Base-by-base conservation (phyloP, 2,797 vertebrate species). In the Eospalax fontanierii region DNA sequence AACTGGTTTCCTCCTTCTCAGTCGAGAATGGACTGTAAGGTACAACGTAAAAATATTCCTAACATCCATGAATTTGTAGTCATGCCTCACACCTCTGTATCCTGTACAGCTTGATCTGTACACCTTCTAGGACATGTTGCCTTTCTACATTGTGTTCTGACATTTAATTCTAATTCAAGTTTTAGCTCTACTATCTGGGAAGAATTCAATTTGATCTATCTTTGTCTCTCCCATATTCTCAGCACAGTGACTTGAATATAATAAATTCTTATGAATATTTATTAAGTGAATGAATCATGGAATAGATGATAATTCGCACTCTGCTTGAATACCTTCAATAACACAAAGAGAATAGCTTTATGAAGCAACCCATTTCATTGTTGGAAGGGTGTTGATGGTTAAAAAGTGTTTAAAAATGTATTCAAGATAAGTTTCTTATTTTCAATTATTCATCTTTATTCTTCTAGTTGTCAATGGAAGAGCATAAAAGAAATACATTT, bases 231-330 rank as follows among this genome's bases (percentile, higher is more conserved):
- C 63, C 26, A 14, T 61, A 81, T 65, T 95, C 89, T 84, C 46
- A 90, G 92, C 59, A 9, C 50, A 75, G 38, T 70, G 82, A 43
- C 75, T 73, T 90, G 43, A 81, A 71, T 63, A 83, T 80, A 90
- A 83, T 81, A 87, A 91, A 82, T 61, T 61, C 85, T 74, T 68
- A 95, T 96, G 65, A 94, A 96, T 96, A 97, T 96, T 97, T 96
- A 96, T 94, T 79, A 95, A 93, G 63, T 35, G 40, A 93, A 76
- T 88, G 86, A 97, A 71, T 94, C 91, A 90, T 59, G 61, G 90
- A 83, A 59, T 86, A 68, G 81, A 61, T 96, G 86, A 91, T 86
- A 93, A 95, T 96, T 93, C 81, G 93, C 33, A 87, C 24, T 85
- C 89, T 91, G 63, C 81, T 89, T 94, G 79, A 95, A 93, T 63